A percentile compares a stretch with the other conserved stretches of the same genome.
Conservation (phyloP, 1,140 invertebrate genomes). For the Drosophila subobscura region DNA sequence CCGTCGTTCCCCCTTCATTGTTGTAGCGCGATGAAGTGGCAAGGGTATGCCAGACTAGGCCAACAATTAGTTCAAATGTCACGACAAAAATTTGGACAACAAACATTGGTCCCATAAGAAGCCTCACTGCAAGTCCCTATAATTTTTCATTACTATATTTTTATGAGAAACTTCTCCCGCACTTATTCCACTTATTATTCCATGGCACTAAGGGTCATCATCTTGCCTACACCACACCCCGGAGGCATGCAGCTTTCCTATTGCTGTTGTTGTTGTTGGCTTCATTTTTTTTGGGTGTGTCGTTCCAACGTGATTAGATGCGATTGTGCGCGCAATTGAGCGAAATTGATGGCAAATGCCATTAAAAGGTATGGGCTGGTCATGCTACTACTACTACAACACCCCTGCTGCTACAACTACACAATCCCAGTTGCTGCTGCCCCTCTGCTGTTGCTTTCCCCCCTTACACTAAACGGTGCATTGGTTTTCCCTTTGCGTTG, state of each 20-base stretch:
- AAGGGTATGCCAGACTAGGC: constrained; percentile 1
- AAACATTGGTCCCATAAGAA: too few relatives aligned
- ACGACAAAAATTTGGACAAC: too few relatives aligned
- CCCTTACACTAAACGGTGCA: constrained; percentile 50
- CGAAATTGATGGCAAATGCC: constrained; percentile 80
- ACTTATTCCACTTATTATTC: background rate
- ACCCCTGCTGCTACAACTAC: background rate
- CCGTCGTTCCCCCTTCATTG: constrained; percentile 4
- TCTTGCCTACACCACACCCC: background rate
- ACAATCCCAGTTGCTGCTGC: background rate
- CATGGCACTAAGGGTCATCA: constrained; percentile 11
- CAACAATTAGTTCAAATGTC: background rate
- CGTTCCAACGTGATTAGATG: constrained; percentile 78
- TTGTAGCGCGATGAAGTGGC: constrained; percentile 2
- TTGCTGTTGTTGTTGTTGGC: constrained; percentile 45
- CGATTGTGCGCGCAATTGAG: constrained; percentile 81
- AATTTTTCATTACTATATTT: too few relatives aligned
- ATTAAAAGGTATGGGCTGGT: constrained; percentile 74
- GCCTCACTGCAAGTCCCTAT: too few relatives aligned
- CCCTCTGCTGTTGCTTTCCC: constrained; percentile 3
- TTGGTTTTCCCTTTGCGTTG: constrained; percentile 50
- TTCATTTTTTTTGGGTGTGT: constrained; percentile 56
- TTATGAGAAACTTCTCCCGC: too few relatives aligned
- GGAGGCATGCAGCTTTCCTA: background rate
- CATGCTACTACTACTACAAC: background rate